Evolutionary conservation across 2,888 invertebrate genomes (phyloP).

Genomic region (Oscheius onirici): DNA sequence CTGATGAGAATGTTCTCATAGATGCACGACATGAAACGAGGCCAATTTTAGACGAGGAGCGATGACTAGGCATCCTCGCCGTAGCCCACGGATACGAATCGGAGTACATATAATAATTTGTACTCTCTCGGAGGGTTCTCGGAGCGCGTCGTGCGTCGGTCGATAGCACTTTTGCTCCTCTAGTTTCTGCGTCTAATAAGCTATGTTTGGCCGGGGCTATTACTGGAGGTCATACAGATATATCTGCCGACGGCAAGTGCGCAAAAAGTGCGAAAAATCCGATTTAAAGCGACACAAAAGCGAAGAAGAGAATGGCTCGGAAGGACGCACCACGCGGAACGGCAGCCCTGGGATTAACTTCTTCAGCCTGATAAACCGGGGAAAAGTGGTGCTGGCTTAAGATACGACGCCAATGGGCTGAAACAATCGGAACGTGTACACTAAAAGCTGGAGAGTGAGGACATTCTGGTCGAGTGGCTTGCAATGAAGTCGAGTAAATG

Average conservation of each 20-base stretch:
- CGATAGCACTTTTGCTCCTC: conserved; percentile 30
- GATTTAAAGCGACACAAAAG: background rate
- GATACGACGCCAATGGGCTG: background rate
- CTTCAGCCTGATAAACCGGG: conserved; percentile 29
- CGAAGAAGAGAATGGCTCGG: conserved; percentile 5
- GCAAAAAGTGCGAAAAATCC: conserved; percentile 1
- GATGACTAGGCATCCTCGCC: too few relatives aligned
- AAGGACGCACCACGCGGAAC: conserved; percentile 5
- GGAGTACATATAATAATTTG: conserved; percentile 22
- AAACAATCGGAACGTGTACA: conserved; percentile 24
- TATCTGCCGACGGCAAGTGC: background rate
- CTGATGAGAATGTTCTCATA: background rate
- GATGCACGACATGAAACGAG: too few relatives aligned
- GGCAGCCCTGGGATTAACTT: conserved; percentile 20
- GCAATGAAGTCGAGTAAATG: conserved; percentile 9
- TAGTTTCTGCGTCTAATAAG: conserved; percentile 31
- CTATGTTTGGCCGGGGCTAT: conserved; percentile 25
- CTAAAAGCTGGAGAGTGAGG: conserved; percentile 11
- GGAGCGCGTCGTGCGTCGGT: conserved; percentile 22
- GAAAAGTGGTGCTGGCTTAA: conserved; percentile 20
- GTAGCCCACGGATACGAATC: background rate
- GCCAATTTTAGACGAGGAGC: too few relatives aligned
- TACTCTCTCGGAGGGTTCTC: conserved; percentile 6
- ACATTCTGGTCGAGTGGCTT: conserved; percentile 21
- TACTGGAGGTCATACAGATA: background rate